Evolutionary conservation across 30 jellyfish, hydroid and myxozoan genomes (phyloP).

Genomic region (Hydractinia echinata): DNA sequence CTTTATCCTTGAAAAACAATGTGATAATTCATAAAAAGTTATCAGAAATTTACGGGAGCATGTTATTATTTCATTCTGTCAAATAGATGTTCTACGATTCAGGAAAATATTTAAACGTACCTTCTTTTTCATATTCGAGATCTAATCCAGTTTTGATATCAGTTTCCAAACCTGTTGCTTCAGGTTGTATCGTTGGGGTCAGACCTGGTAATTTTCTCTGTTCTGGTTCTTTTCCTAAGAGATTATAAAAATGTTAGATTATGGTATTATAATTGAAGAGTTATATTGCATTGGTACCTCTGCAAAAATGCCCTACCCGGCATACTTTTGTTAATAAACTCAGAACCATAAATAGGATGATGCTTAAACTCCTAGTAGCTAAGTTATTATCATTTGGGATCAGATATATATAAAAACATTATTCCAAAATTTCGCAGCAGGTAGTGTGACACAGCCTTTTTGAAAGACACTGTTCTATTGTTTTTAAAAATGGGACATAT

Average conservation of each 20-base stretch:
- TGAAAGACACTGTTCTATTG: no score
- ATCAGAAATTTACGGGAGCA: background rate
- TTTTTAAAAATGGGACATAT: no score
- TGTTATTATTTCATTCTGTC: background rate
- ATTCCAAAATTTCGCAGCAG: no score
- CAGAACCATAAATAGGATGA: no score
- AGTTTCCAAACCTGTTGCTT: constrained; percentile 36
- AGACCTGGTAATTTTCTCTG: constrained; percentile 72
- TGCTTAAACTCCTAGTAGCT: no score
- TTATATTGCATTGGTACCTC: no score
- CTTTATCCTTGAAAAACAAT: background rate
- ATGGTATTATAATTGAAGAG: background rate
- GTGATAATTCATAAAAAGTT: background rate
- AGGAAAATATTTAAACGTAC: constrained; percentile 24
- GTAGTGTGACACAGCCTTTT: no score
- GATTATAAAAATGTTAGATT: background rate
- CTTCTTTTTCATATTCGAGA: constrained; percentile 90
- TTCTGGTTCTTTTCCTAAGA: constrained; percentile 77
- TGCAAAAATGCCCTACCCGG: no score
- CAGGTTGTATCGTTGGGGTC: constrained; percentile 82
- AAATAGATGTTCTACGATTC: background rate
- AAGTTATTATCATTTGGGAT: no score
- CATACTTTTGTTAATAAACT: no score
- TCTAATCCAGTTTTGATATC: constrained; percentile 58
- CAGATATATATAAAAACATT: no score